These are phyloP conservation scores for Neuroterus valhalla DNA, from an alignment of 1,140 invertebrate species.

Conservation along the genomic window DNA sequence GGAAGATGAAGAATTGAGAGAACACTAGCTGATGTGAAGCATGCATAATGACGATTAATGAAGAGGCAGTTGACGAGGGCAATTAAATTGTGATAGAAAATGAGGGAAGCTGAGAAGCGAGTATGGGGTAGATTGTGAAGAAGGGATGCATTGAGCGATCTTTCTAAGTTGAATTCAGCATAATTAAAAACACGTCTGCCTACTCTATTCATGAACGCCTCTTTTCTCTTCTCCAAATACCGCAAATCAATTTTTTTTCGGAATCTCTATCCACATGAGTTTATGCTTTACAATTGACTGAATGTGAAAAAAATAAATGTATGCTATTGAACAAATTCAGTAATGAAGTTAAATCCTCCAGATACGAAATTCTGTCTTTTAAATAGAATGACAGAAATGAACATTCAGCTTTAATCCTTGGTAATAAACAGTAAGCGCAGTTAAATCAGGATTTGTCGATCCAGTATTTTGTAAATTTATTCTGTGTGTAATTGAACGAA, in stretches of 20 bases:
- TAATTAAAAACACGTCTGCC: not conserved
- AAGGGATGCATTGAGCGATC: not conserved
- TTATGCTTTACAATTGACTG: too few species aligned
- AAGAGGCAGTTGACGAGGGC: constrained; percentile 44
- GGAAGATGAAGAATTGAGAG: not conserved
- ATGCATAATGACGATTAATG: constrained; percentile 36
- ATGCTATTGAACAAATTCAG: too few species aligned
- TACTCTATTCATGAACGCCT: too few species aligned
- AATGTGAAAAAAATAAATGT: too few species aligned
- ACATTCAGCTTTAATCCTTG: not conserved
- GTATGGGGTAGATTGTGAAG: not conserved
- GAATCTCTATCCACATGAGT: too few species aligned
- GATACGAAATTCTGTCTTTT: too few species aligned
- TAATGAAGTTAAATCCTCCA: too few species aligned
- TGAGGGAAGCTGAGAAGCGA: not conserved
- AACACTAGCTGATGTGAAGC: constrained; percentile 12
- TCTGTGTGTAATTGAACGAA: not conserved
- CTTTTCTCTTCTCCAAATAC: too few species aligned
- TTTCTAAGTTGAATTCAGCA: not conserved
- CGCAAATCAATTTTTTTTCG: too few species aligned
- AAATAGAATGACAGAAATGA: too few species aligned
- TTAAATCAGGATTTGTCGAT: not conserved
- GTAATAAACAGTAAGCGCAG: not conserved
- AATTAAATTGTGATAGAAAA: not conserved
- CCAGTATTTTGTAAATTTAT: not conserved